Evolutionary conservation across 2,113 vertebrate genomes (phyloP).

Genomic region (Cebus imitator): DNA sequence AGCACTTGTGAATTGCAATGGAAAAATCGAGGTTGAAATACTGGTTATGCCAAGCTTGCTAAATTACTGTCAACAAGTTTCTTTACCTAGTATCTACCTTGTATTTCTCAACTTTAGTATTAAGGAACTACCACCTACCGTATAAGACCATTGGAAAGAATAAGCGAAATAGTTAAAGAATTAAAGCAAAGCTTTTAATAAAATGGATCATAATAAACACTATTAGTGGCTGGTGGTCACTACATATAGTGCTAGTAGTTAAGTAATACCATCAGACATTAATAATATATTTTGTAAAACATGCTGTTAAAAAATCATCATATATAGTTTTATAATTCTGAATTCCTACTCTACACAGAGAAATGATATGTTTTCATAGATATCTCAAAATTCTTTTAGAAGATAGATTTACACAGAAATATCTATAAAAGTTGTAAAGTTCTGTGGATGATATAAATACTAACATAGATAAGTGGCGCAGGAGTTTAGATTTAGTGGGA

Average conservation of each 20-base stretch:
- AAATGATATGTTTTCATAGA: not conserved
- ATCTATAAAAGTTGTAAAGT: not conserved
- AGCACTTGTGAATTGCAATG: not conserved
- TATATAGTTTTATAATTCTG: not conserved
- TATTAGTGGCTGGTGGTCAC: not conserved
- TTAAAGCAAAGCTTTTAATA: not conserved
- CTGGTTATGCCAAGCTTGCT: not conserved
- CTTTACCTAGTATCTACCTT: not conserved
- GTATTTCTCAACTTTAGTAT: not conserved
- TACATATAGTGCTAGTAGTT: not conserved
- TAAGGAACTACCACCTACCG: not conserved
- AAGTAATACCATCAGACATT: not conserved
- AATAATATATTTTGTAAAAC: not conserved
- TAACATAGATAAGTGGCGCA: not conserved
- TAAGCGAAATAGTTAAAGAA: not conserved
- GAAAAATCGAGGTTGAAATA: not conserved
- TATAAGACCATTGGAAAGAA: not conserved
- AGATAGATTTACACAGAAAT: not conserved
- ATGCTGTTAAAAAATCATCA: not conserved
- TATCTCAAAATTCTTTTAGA: not conserved
- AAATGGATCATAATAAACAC: not conserved
- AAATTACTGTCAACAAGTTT: not conserved
- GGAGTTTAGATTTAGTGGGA: not conserved
- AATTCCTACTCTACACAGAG: not conserved
- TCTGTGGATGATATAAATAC: not conserved